Evolutionary conservation across 2,113 vertebrate genomes (phyloP), one percentile per base, ranked within the genome.

Genomic region (Seriola rivoliana): DNA sequence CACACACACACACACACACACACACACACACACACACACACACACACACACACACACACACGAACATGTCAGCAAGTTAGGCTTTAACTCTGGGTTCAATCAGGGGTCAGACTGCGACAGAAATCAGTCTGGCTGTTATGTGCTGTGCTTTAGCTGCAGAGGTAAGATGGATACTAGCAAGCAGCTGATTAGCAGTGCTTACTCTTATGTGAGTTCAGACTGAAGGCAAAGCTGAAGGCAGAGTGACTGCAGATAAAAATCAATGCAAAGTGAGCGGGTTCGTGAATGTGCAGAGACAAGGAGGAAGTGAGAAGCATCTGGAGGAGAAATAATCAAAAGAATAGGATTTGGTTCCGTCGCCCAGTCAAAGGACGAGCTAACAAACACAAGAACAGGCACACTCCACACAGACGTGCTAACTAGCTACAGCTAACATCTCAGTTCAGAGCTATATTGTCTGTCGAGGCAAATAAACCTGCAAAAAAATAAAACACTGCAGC

Each of bases 81-180:
- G 42, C 40, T 46, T 36, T 38, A 38, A 8, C 40, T 8, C 40
- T 9, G 40, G 40, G 40, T 66, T 48, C 57, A 48, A 63, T 2
- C 29, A 21, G 68, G 60, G 25, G 68, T 78, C 29, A 67, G 54
- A 83, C 60, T 57, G 34, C 16, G 67, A 58, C 67, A 57, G 23
- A 77, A 44, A 57, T 72, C 17, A 64, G 65, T 21, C 55, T 69
- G 23, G n/a, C 29, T 46, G 21, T 66, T 66, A 44, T 46, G 29
- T 52, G 50, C 17, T 46, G n/a, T 40, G 6, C 21, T 71, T 58
- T 7, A 64, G 40, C 59, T 50, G 23, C n/a, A 59, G 21, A 78
- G 60, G 13, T 38, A 46, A 17, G 42, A 40, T 1, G 1, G 57
- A 19, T 19, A 19, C 66, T 21, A 50, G 65, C 23, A 50, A 68